Evolutionary conservation across 2,797 vertebrate genomes (phyloP).

Genomic region (Danio albolineatus): DNA sequence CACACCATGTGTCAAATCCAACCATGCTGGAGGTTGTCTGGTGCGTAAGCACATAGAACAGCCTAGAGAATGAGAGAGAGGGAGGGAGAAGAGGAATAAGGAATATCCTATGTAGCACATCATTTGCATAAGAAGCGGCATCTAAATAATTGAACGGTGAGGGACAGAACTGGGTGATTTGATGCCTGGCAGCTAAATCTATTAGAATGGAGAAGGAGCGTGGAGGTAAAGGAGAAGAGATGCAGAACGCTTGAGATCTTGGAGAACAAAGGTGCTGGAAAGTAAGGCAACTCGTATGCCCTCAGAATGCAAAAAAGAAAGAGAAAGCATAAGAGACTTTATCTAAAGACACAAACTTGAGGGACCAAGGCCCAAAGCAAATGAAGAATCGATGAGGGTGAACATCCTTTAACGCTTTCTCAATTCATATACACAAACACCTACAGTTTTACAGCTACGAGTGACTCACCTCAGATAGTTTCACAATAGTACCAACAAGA

Average conservation of each 20-base stretch:
- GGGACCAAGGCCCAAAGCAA: constrained; percentile 19
- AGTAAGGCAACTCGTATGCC: constrained; percentile 38
- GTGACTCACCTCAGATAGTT: background rate
- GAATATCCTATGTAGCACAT: constrained; percentile 76
- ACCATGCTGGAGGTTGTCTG: constrained; percentile 73
- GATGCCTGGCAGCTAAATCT: constrained; percentile 86
- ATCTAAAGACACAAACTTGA: constrained; percentile 52
- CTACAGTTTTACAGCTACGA: background rate
- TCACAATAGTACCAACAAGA: background rate
- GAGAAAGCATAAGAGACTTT: constrained; percentile 13
- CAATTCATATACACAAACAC: background rate
- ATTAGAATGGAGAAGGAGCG: constrained; percentile 73
- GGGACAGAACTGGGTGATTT: constrained; percentile 77
- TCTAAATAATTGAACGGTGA: constrained; percentile 86
- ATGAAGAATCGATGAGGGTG: background rate
- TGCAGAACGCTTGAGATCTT: constrained; percentile 35
- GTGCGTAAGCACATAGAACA: constrained; percentile 76
- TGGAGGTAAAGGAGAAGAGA: constrained; percentile 66
- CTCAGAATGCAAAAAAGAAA: background rate
- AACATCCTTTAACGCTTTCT: background rate
- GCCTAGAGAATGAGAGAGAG: constrained; percentile 15
- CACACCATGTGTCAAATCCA: constrained; percentile 77
- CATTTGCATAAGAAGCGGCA: constrained; percentile 83
- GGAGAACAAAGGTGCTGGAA: constrained; percentile 38
- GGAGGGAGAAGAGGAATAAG: constrained; percentile 62